Percentiles rank a stretch among this genome's conserved stretches.
phyloP scores from a whole-genome alignment of 2,888 invertebrate genomes.

The Tribolium freemani region DNA sequence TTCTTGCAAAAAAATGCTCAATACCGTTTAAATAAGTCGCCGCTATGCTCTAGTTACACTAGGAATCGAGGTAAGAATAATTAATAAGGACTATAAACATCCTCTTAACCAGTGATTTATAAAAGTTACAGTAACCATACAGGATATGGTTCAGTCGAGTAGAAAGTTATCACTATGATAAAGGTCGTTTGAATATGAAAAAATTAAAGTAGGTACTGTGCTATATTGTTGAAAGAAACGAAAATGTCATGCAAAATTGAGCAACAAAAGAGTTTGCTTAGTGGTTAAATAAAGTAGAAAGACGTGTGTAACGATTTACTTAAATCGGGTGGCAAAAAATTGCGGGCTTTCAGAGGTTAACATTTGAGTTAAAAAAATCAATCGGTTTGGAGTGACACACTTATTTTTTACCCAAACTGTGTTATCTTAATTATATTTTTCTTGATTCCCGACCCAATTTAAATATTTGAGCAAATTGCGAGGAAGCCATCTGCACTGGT shows the following conservation, averaged over 20 bases:
- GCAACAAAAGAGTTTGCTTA: constrained; percentile 4
- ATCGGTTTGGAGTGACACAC: background rate
- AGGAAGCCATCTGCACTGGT: background rate
- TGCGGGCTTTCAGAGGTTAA: constrained; percentile 3
- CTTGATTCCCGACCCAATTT: constrained; percentile 5
- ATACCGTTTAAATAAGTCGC: constrained; percentile 20
- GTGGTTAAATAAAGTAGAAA: constrained; percentile 23
- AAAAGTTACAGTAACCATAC: constrained; percentile 43
- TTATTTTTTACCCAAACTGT: background rate
- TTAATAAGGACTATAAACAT: constrained; percentile 46
- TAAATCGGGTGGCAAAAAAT: constrained; percentile 2
- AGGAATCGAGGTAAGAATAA: constrained; percentile 24
- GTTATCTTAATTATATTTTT: constrained; percentile 13
- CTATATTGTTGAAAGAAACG: background rate
- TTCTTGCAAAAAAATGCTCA: background rate
- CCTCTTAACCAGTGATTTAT: constrained; percentile 48
- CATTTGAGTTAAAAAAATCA: background rate
- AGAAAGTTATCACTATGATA: constrained; percentile 44
- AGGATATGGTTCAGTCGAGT: constrained; percentile 49
- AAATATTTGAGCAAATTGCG: constrained; percentile 15
- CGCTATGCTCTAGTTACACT: constrained; percentile 54
- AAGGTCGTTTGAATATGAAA: constrained; percentile 30
- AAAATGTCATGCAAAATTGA: constrained; percentile 5
- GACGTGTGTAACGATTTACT: constrained; percentile 16
- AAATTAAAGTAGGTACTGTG: background rate